Conservation (phyloP, 2,797 vertebrate species). For the Nyctalus aviator region DNA sequence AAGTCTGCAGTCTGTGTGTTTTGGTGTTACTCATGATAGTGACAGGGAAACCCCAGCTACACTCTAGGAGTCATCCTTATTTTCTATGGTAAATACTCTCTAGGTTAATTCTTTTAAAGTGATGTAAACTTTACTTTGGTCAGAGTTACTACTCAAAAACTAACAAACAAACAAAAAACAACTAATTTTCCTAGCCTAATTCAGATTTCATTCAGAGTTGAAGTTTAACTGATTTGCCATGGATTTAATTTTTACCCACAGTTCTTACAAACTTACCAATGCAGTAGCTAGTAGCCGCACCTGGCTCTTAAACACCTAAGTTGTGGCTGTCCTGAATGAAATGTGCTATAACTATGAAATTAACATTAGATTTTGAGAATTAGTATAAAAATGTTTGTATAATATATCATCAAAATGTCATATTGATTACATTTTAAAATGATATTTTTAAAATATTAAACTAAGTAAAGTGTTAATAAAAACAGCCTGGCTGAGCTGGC, state of each 20-base stretch:
- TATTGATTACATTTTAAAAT: neutral
- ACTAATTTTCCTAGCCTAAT: neutral
- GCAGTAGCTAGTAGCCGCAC: neutral
- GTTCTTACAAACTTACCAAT: conserved; percentile 8
- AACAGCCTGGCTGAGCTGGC: too few relatives aligned
- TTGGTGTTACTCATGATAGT: neutral
- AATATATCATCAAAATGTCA: neutral
- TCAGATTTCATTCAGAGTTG: neutral
- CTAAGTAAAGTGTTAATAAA: neutral
- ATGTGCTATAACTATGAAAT: neutral
- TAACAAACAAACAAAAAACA: neutral
- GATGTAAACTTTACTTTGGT: neutral
- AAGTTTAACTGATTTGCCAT: neutral
- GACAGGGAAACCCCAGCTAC: conserved; percentile 39
- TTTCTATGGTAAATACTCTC: neutral
- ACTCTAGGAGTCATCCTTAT: neutral
- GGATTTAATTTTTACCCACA: neutral
- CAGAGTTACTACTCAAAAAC: neutral
- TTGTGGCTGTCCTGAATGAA: neutral
- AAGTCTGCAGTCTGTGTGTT: neutral
- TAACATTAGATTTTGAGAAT: neutral
- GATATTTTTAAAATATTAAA: neutral
- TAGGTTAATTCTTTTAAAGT: neutral
- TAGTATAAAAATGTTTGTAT: neutral
- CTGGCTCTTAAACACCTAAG: neutral